phyloP scores from a whole-genome alignment of 2,888 invertebrate genomes.

The Meghimatium bilineatum region DNA sequence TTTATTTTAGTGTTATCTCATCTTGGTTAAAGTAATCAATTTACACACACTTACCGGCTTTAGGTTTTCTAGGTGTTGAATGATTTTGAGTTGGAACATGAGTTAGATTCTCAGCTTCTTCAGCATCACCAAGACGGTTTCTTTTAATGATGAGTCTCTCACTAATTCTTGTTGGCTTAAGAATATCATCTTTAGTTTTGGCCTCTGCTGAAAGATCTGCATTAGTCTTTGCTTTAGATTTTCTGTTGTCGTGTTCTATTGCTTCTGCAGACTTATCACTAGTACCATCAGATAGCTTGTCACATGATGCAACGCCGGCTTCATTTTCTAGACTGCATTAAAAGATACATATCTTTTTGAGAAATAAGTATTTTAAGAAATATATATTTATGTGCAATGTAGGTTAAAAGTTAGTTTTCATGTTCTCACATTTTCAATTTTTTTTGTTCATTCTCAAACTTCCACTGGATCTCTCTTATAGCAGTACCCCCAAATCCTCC shows the following conservation, averaged over 20 bases:
- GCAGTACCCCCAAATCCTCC: too few relatives aligned
- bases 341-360: neutral
- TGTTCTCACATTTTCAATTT: too few relatives aligned
- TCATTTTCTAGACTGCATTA: neutral
- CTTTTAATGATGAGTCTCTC: conserved; percentile 48
- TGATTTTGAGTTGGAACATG: conserved; percentile 18
- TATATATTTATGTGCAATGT: too few relatives aligned
- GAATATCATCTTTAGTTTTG: conserved; percentile 38
- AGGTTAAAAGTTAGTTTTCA: too few relatives aligned
- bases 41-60: conserved; percentile 17
- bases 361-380: neutral
- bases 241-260: conserved; percentile 3
- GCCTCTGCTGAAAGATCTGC: conserved; percentile 24
- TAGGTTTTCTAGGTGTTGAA: conserved; percentile 36
- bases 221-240: neutral
- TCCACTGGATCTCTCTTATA: too few relatives aligned
- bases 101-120: conserved; percentile 22
- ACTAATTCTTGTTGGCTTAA: conserved; percentile 43
- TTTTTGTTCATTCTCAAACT: too few relatives aligned
- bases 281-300: neutral
- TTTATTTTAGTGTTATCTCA: too few relatives aligned
- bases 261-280: conserved; percentile 16
- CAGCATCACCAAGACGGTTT: conserved; percentile 37
- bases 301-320: neutral
- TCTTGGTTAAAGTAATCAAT: too few relatives aligned